Evolutionary conservation across 2,888 invertebrate genomes (phyloP).

Genomic region (Zaprionus obscuricornis): DNA sequence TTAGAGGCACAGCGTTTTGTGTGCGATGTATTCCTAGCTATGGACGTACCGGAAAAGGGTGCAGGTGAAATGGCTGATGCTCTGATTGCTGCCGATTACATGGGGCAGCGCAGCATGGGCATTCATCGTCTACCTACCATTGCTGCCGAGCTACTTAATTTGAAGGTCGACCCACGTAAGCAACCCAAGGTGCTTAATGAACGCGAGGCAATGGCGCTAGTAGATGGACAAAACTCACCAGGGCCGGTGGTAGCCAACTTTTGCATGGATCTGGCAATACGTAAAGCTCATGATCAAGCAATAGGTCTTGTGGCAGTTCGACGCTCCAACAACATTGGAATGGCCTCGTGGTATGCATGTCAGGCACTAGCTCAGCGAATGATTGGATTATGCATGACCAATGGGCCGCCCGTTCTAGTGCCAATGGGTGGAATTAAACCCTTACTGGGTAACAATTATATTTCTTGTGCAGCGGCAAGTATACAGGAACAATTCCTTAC

Average conservation of each 20-base stretch:
- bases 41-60: conserved; percentile 43
- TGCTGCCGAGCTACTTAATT: conserved; percentile 42
- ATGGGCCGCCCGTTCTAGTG: conserved; percentile 38
- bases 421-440: conserved; percentile 40
- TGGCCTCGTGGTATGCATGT: conserved; percentile 50
- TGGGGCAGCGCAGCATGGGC: conserved; percentile 46
- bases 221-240: conserved; percentile 52
- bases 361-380: conserved; percentile 48
- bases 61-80: conserved; percentile 55
- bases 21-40: conserved; percentile 40
- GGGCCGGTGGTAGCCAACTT: conserved; percentile 52
- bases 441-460: conserved; percentile 40
- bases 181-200: conserved; percentile 33
- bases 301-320: conserved; percentile 48
- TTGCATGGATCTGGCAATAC: conserved; percentile 56
- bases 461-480: conserved; percentile 38
- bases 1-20: conserved; percentile 50
- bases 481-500: conserved; percentile 31
- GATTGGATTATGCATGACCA: conserved; percentile 59
- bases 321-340: conserved; percentile 49
- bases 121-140: conserved; percentile 49
- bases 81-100: conserved; percentile 51
- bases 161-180: conserved; percentile 17
- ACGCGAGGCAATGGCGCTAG: conserved; percentile 33
- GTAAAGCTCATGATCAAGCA: conserved; percentile 35